Evolutionary conservation across 1,140 invertebrate species (phyloP).

Genomic region (Drosophila sturtevanti): DNA sequence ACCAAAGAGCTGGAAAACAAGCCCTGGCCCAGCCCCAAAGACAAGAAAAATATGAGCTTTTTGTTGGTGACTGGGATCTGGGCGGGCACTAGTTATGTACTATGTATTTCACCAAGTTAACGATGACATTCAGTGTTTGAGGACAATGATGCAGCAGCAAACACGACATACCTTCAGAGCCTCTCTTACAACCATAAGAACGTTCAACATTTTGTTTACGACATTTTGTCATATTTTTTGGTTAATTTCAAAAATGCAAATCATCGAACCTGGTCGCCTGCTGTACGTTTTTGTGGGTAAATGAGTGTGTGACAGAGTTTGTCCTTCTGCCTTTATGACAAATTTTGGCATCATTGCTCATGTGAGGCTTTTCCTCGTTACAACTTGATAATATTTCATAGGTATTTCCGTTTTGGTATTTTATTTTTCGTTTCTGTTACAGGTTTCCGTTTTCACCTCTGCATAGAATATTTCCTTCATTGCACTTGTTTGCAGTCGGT

Average conservation of each 20-base stretch:
- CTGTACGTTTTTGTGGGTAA: background rate
- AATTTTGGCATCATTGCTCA: conserved; percentile 59
- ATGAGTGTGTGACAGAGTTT: background rate
- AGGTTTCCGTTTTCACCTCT: conserved; percentile 12
- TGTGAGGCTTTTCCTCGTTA: conserved; percentile 48
- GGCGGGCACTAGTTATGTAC: conserved; percentile 35
- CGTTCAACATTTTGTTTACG: conserved; percentile 12
- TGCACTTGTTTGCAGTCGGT: conserved; percentile 29
- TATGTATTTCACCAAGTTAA: conserved; percentile 33
- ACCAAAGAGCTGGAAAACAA: conserved; percentile 73
- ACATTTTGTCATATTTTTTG: conserved; percentile 77
- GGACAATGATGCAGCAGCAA: conserved; percentile 70
- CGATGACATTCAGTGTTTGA: conserved; percentile 18
- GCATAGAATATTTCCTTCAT: conserved; percentile 1
- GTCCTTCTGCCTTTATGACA: conserved; percentile 61
- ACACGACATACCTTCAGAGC: conserved; percentile 24
- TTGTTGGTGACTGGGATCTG: background rate
- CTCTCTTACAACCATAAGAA: background rate
- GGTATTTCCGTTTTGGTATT: conserved; percentile 30
- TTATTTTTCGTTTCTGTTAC: conserved; percentile 33
- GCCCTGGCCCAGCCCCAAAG: conserved; percentile 37
- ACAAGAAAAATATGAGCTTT: conserved; percentile 4
- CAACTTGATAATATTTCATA: conserved; percentile 67
- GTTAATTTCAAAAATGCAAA: conserved; percentile 79
- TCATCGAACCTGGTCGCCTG: conserved; percentile 39